Evolutionary conservation across 2,113 vertebrate genomes (phyloP).

Genomic region (Menura novaehollandiae): DNA sequence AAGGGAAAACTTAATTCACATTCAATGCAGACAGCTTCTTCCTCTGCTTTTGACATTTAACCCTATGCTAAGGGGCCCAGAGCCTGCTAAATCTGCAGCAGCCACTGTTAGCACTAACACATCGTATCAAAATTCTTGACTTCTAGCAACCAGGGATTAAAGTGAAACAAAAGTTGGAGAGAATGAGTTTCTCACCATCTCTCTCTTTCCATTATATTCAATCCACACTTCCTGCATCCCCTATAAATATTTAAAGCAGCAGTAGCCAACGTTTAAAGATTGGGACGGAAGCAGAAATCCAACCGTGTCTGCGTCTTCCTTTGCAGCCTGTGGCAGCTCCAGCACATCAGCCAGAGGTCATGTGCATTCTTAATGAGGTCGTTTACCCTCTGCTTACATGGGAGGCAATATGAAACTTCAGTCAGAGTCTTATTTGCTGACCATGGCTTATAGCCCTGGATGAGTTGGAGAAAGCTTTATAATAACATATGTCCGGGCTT

Average conservation of each 20-base stretch:
- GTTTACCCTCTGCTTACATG: neutral
- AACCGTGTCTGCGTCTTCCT: neutral
- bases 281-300: constrained; percentile 50
- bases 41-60: constrained; percentile 51
- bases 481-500: neutral
- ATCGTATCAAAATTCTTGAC: constrained; percentile 43
- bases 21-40: constrained; percentile 37
- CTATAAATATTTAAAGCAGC: constrained; percentile 71
- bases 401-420: neutral
- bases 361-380: constrained; percentile 37
- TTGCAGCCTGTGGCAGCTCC: neutral
- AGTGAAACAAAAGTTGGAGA: constrained; percentile 26
- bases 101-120: neutral
- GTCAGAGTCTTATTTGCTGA: neutral
- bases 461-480: neutral
- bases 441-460: neutral
- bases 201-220: constrained; percentile 25
- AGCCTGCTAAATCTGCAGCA: neutral
- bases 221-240: constrained; percentile 57
- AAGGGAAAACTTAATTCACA: constrained; percentile 9
- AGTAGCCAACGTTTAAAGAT: constrained; percentile 52
- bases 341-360: constrained; percentile 23
- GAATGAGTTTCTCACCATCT: neutral
- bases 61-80: constrained; percentile 32
- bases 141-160: constrained; percentile 35